These are phyloP conservation scores for Acrocephalus arundinaceus DNA, from an alignment of 2,113 vertebrate genomes.

Conservation along the genomic window DNA sequence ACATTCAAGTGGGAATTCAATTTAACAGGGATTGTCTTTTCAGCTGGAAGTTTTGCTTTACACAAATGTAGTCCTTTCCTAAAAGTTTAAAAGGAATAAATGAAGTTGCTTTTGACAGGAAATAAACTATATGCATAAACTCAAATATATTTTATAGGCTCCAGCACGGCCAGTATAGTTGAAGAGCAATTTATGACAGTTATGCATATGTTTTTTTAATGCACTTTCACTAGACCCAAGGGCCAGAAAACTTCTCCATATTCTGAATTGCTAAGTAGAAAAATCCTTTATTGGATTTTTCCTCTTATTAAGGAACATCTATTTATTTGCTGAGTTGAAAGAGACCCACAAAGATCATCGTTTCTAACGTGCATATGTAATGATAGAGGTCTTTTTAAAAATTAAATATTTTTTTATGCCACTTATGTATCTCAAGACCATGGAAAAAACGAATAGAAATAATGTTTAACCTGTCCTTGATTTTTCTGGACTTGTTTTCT, in stretches of 20 bases:
- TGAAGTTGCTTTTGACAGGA: neutral
- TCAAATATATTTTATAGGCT: neutral
- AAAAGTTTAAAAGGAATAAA: neutral
- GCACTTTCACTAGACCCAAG: neutral
- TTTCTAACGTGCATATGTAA: neutral
- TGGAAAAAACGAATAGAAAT: neutral
- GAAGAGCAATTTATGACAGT: neutral
- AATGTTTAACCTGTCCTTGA: neutral
- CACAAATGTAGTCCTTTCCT: neutral
- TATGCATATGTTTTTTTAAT: neutral
- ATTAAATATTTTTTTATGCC: neutral
- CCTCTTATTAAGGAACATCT: neutral
- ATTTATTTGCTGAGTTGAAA: neutral
- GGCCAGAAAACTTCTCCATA: neutral
- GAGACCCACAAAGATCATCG: rapidly evolving
- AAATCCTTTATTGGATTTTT: neutral
- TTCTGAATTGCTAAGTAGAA: neutral
- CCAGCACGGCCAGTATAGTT: neutral
- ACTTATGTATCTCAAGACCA: neutral
- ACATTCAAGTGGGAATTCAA: neutral
- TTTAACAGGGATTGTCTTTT: neutral
- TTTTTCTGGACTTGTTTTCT: neutral
- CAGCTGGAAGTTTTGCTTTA: neutral
- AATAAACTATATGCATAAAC: neutral
- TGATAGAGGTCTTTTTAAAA: neutral